Conservation (phyloP, 2,797 vertebrate genomes). For the Diplodus puntazzo region DNA sequence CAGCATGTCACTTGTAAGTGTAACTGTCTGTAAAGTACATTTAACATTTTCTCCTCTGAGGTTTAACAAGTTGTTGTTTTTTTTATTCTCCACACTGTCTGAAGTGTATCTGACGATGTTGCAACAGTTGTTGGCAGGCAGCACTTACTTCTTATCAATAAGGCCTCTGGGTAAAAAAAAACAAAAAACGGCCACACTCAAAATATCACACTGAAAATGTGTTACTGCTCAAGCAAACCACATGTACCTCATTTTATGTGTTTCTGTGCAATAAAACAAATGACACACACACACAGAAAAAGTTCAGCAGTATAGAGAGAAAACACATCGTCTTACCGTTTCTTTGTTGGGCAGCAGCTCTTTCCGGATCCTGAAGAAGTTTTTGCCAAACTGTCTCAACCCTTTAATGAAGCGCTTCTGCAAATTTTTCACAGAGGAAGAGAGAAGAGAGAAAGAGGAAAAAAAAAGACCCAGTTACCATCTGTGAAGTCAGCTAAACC, state of each 20-base stretch:
- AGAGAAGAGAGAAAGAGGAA: constrained; percentile 53
- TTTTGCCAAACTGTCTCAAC: constrained; percentile 98
- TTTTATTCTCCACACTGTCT: constrained; percentile 3
- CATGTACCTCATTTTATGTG: constrained; percentile 25
- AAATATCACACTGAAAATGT: constrained; percentile 35
- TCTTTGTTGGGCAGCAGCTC: constrained; percentile 99
- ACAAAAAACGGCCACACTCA: constrained; percentile 18
- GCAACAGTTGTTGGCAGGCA: constrained; percentile 39
- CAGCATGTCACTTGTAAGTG: constrained; percentile 29
- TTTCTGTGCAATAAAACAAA: constrained; percentile 34
- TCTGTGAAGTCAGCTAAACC: constrained; percentile 64
- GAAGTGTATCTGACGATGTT: constrained; percentile 43
- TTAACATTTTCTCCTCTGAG: constrained; percentile 15
- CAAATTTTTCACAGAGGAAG: constrained; percentile 63
- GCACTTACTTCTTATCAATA: constrained; percentile 56
- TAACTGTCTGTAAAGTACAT: constrained; percentile 29
- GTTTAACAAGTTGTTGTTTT: constrained; percentile 33
- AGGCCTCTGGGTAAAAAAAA: constrained; percentile 52
- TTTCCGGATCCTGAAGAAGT: constrained; percentile 99
- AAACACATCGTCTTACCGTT: constrained; percentile 88
- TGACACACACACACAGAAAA: constrained; percentile 6
- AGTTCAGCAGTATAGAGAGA: constrained; percentile 19
- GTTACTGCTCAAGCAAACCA: constrained; percentile 35
- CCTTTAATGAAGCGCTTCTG: constrained; percentile 99
- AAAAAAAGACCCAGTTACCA: constrained; percentile 53